These are phyloP conservation scores for Tetragnatha montana DNA, from an alignment of 2,888 invertebrate genomes.

Conservation along the genomic window DNA sequence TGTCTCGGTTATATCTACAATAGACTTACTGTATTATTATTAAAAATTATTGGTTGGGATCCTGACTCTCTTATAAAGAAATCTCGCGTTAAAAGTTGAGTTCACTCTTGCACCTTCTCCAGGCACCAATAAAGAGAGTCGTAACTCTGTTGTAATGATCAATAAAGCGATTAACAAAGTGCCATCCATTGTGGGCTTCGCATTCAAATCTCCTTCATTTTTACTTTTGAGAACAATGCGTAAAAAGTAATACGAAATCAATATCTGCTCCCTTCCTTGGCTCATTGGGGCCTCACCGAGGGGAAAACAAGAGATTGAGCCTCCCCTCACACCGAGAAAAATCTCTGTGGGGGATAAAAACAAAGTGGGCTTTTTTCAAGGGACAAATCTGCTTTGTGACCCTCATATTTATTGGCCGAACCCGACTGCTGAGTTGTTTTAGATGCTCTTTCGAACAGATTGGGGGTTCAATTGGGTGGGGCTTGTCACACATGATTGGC, in stretches of 20 bases:
- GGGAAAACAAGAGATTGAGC: constrained; percentile 53
- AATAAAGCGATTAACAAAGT: constrained; percentile 68
- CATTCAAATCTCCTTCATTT: constrained; percentile 54
- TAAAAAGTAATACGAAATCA: constrained; percentile 69
- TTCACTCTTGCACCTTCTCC: constrained; percentile 15
- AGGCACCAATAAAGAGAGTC: constrained; percentile 51
- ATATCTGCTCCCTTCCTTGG: constrained; percentile 64
- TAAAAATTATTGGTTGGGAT: too few species aligned
- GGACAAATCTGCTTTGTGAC: constrained; percentile 57
- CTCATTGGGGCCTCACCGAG: constrained; percentile 56
- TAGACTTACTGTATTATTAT: too few species aligned
- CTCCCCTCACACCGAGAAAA: constrained; percentile 31
- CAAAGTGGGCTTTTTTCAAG: constrained; percentile 60
- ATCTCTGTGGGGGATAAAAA: constrained; percentile 44
- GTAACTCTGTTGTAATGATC: constrained; percentile 67
- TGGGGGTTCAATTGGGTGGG: neutral
- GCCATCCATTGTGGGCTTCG: constrained; percentile 37
- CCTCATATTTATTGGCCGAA: constrained; percentile 43
- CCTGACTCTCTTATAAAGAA: too few species aligned
- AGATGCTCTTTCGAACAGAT: neutral
- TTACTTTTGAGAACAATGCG: constrained; percentile 65
- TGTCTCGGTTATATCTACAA: too few species aligned
- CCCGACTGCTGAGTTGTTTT: neutral
- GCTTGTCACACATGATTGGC: neutral
- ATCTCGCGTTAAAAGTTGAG: too few species aligned